These are phyloP conservation scores for Heptranchias perlo DNA, from an alignment of 2,113 vertebrate genomes.

Conservation along the genomic window DNA sequence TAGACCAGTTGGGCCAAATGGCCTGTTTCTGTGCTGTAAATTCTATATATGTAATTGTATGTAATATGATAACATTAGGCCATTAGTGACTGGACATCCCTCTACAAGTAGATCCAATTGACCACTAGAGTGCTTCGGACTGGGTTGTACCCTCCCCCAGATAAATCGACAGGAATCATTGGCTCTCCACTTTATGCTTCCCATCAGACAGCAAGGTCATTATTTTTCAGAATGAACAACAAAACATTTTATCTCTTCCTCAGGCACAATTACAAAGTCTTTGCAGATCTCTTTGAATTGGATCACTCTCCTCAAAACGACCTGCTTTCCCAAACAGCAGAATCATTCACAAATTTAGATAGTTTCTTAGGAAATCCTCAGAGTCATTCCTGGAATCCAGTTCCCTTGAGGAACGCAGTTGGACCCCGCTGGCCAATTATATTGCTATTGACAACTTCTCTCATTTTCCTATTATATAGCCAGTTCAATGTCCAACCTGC, in stretches of 20 bases:
- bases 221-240: not conserved
- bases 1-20: too few species aligned
- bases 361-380: not conserved
- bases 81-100: too few species aligned
- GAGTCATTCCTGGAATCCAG: not conserved
- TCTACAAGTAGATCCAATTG: too few species aligned
- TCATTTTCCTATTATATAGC: too few species aligned
- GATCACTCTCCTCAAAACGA: not conserved
- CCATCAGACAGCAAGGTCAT: not conserved
- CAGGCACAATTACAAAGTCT: not conserved
- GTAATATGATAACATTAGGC: too few species aligned
- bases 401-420: not conserved
- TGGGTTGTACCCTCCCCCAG: not conserved
- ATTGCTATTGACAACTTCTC: not conserved
- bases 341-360: not conserved
- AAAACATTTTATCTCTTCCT: not conserved
- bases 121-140: too few species aligned
- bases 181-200: not conserved
- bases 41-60: too few species aligned
- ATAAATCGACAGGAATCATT: not conserved
- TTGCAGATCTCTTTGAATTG: not conserved
- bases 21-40: too few species aligned
- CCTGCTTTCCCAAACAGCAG: not conserved
- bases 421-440: not conserved
- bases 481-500: too few species aligned